These are phyloP conservation scores for Bucco capensis DNA, from an alignment of 2,113 vertebrate species.

Conservation along the genomic window DNA sequence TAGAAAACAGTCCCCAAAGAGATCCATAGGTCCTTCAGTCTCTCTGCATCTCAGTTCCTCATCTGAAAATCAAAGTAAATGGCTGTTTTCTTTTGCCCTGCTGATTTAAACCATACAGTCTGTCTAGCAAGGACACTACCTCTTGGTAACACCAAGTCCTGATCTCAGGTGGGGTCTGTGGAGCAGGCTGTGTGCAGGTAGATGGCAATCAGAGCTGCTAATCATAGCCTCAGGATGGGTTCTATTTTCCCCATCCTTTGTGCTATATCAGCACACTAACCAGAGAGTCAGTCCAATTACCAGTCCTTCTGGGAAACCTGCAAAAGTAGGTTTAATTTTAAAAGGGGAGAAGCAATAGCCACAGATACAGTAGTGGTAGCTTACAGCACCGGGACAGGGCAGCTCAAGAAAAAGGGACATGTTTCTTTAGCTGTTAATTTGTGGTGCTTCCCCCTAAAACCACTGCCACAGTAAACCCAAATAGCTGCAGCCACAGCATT, in stretches of 20 bases:
- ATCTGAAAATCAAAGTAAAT: not conserved
- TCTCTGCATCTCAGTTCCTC: not conserved
- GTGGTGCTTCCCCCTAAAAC: constrained; percentile 40
- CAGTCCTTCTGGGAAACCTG: not conserved
- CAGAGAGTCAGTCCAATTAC: not conserved
- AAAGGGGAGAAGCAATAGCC: not conserved
- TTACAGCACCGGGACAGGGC: not conserved
- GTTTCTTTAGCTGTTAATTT: constrained; percentile 63
- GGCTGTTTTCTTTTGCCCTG: not conserved
- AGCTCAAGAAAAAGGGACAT: not conserved
- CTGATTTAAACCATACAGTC: not conserved
- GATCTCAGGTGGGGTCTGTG: not conserved
- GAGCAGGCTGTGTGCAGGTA: not conserved
- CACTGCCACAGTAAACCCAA: constrained; percentile 53
- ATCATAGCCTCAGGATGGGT: not conserved
- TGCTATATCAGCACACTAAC: not conserved
- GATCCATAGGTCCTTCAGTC: not conserved
- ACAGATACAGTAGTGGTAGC: not conserved
- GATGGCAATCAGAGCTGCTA: not conserved
- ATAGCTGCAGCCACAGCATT: constrained; percentile 66
- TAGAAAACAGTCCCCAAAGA: not conserved
- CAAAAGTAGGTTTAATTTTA: not conserved
- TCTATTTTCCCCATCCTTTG: not conserved
- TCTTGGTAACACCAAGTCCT: not conserved
- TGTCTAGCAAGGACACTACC: not conserved